Conservation (phyloP, 1,140 invertebrate genomes). For the Meloidogyne hapla region DNA sequence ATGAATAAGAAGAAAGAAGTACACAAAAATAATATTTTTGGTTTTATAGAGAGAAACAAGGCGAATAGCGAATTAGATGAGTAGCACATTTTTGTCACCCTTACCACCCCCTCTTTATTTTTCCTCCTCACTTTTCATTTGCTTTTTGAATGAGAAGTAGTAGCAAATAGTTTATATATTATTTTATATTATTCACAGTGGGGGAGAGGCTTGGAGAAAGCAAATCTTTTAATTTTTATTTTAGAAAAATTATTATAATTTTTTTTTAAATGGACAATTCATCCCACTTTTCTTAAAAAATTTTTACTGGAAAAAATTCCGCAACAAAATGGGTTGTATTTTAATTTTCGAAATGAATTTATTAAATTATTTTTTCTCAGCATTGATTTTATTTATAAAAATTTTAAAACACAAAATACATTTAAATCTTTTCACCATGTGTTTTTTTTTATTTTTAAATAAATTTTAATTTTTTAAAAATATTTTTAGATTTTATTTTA, state of each 20-base stretch:
- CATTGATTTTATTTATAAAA: too few relatives aligned
- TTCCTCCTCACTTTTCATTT: neutral
- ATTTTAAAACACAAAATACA: too few relatives aligned
- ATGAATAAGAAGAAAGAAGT: neutral
- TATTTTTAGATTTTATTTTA: too few relatives aligned
- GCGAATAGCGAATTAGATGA: neutral
- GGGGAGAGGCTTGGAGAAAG: neutral
- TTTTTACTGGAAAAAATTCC: too few relatives aligned
- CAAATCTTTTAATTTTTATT: neutral
- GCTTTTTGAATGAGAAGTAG: neutral
- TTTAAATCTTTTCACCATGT: too few relatives aligned
- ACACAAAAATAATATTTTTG: constrained; percentile 1
- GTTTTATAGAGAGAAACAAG: neutral
- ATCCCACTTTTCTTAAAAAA: too few relatives aligned
- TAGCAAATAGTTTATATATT: constrained; percentile 1
- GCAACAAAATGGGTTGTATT: too few relatives aligned
- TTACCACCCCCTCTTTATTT: neutral
- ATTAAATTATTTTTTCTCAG: too few relatives aligned
- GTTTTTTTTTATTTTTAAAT: too few relatives aligned
- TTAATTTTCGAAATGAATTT: too few relatives aligned
- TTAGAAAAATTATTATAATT: neutral
- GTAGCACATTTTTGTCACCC: neutral
- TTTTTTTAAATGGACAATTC: too few relatives aligned
- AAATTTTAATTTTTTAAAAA: too few relatives aligned
- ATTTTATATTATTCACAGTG: neutral